A percentile compares a stretch with the other conserved stretches of the same genome.
Conservation (phyloP, 2,797 vertebrate species). For the Limosa lapponica region DNA sequence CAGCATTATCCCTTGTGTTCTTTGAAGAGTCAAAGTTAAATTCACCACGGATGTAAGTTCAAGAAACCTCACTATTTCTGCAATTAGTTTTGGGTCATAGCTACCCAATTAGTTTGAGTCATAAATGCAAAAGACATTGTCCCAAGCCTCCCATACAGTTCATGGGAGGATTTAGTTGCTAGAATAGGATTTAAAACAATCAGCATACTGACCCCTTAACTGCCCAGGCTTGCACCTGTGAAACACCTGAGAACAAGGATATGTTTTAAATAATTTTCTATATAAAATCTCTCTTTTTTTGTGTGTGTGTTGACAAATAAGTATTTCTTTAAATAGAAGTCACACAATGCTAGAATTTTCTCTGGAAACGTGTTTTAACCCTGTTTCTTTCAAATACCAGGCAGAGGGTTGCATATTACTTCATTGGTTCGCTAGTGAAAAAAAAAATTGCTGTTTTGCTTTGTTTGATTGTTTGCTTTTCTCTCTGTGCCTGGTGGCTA, state of each 20-base stretch:
- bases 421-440: background rate
- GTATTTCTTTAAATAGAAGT: background rate
- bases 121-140: background rate
- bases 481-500: background rate
- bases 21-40: background rate
- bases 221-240: background rate
- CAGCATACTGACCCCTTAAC: background rate
- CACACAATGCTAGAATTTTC: background rate
- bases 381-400: background rate
- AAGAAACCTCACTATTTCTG: background rate
- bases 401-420: background rate
- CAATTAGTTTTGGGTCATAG: background rate
- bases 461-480: background rate
- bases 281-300: background rate
- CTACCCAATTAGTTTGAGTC: background rate
- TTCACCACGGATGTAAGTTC: background rate
- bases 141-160: background rate
- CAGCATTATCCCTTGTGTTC: background rate
- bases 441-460: background rate
- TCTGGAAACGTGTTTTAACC: background rate
- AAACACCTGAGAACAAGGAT: background rate
- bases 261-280: background rate
- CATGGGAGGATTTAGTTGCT: background rate
- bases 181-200: background rate
- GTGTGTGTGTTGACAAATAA: background rate